Percentiles rank a stretch among this genome's conserved stretches.
Conservation (phyloP, 1,140 invertebrate genomes). For the Drosophila punjabiensis region DNA sequence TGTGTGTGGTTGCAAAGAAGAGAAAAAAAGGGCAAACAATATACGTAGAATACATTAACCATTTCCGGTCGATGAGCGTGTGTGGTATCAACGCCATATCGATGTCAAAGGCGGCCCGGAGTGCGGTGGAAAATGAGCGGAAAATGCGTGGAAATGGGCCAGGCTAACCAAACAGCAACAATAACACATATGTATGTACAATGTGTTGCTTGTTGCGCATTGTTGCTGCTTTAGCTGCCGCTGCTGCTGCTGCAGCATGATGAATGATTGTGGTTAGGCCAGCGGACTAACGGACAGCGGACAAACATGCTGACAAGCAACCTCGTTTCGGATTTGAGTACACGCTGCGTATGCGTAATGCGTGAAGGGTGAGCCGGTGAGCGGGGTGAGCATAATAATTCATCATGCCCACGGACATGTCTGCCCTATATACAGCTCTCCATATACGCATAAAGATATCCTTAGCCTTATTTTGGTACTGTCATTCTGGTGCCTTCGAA, state of each 20-base stretch:
- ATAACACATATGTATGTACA: slow-evolving; percentile 13
- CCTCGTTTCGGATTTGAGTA: slow-evolving; percentile 46
- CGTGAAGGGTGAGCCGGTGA: slow-evolving; percentile 12
- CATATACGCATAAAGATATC: slow-evolving; percentile 13
- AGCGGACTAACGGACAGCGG: slow-evolving; percentile 34
- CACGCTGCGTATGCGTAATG: slow-evolving; percentile 74
- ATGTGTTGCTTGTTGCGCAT: slow-evolving; percentile 53
- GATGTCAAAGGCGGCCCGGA: slow-evolving; percentile 56
- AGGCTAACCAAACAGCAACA: slow-evolving; percentile 46
- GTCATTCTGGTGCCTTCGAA: slow-evolving; percentile 50
- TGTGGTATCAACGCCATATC: slow-evolving; percentile 69
- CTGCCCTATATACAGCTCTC: slow-evolving; percentile 28
- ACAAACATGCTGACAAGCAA: slow-evolving; percentile 69
- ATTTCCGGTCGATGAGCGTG: slow-evolving; percentile 58
- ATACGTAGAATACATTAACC: slow-evolving; percentile 62
- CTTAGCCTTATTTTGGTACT: slow-evolving; percentile 23
- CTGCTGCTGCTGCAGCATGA: slow-evolving; percentile 53
- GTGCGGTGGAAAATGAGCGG: slow-evolving; percentile 52
- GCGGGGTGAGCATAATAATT: slow-evolving; percentile 63
- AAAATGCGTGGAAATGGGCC: slow-evolving; percentile 53
- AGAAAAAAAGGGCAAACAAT: slow-evolving; percentile 20
- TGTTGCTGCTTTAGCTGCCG: slow-evolving; percentile 31
- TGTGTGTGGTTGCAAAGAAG: slow-evolving; percentile 5
- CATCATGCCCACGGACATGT: slow-evolving; percentile 69
- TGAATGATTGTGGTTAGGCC: slow-evolving; percentile 74